Conservation (phyloP, 2,113 vertebrate genomes). For the Edolisoma coerulescens region DNA sequence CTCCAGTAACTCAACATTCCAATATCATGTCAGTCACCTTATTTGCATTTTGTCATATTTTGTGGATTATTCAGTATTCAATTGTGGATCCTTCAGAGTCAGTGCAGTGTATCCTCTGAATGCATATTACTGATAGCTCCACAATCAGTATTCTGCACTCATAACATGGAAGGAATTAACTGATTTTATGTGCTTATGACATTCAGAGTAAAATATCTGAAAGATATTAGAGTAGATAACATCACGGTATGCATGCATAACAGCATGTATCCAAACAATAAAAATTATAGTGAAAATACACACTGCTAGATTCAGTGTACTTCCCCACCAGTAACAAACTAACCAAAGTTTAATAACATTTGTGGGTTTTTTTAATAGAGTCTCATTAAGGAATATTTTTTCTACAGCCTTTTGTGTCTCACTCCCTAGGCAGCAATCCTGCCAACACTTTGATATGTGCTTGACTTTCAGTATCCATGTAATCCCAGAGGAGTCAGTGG, state of each 20-base stretch:
- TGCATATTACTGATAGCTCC: constrained; percentile 4
- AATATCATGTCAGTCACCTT: constrained; percentile 9
- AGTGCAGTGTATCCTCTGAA: background rate
- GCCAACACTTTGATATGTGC: background rate
- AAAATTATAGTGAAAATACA: background rate
- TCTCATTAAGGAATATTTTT: background rate
- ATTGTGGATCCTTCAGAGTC: background rate
- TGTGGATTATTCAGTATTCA: constrained; percentile 53
- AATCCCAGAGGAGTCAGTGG: background rate
- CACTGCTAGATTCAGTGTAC: background rate
- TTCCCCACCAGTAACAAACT: background rate
- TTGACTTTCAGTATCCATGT: background rate
- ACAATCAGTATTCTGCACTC: constrained; percentile 41
- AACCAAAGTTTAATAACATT: background rate
- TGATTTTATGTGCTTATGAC: constrained; percentile 39
- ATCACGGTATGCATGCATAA: background rate
- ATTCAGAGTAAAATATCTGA: constrained; percentile 27
- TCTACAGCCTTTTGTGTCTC: background rate
- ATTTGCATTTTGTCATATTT: constrained; percentile 50
- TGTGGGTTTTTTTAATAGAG: background rate
- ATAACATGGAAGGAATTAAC: constrained; percentile 35
- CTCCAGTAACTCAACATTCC: background rate
- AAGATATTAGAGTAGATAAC: background rate
- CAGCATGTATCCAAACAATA: background rate
- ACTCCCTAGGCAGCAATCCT: background rate